Conservation (phyloP, 2,113 vertebrate genomes). For the Ctenodactylus gundi region DNA sequence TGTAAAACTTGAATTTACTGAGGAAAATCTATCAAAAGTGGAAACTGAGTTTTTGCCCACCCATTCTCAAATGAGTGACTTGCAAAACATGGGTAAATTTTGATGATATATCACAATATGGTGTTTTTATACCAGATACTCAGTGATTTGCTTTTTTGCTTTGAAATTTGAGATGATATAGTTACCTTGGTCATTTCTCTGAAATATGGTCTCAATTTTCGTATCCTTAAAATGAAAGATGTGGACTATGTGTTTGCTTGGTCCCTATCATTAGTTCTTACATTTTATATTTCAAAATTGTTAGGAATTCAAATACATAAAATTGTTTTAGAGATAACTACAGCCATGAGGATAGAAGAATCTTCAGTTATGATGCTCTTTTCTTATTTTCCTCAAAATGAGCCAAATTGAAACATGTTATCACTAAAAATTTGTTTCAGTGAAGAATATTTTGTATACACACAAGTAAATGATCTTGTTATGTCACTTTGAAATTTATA, state of each 20-base stretch:
- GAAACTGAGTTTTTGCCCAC: constrained; percentile 63
- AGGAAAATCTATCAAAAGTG: constrained; percentile 77
- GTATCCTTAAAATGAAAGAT: neutral
- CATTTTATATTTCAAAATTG: neutral
- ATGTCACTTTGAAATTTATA: constrained; percentile 13
- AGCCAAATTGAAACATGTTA: constrained; percentile 10
- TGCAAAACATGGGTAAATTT: constrained; percentile 82
- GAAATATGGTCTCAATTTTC: neutral
- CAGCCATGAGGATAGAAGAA: neutral
- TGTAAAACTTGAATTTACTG: constrained; percentile 77
- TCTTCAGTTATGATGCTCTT: constrained; percentile 15
- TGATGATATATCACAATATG: neutral
- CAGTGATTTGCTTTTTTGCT: constrained; percentile 23
- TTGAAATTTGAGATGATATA: constrained; percentile 30
- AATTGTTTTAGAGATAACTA: neutral
- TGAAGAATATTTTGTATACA: neutral
- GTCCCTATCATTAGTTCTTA: neutral
- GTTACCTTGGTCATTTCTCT: neutral
- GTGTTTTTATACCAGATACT: neutral
- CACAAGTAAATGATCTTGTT: neutral
- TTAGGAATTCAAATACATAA: constrained; percentile 38
- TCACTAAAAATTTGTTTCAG: constrained; percentile 2
- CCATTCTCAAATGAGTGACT: constrained; percentile 24
- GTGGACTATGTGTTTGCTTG: neutral
- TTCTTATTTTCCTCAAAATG: constrained; percentile 43